These are phyloP conservation scores for Biston betularia DNA, from an alignment of 2,888 invertebrate species.

Conservation along the genomic window DNA sequence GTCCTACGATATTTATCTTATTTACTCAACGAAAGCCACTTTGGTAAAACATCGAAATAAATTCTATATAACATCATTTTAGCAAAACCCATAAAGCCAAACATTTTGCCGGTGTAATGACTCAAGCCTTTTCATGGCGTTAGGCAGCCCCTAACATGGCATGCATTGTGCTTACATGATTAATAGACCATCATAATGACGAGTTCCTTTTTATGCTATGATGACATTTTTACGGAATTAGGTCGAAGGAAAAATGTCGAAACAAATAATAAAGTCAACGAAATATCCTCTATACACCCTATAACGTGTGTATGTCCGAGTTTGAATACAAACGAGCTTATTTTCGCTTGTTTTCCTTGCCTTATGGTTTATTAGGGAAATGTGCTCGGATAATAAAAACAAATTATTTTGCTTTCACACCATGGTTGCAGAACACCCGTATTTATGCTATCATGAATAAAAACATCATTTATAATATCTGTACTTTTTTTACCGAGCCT, in stretches of 20 bases:
- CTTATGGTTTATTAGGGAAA: conserved; percentile 50
- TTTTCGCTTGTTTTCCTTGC: conserved; percentile 47
- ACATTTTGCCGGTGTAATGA: conserved; percentile 70
- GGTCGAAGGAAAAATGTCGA: conserved; percentile 59
- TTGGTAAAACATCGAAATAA: conserved; percentile 9
- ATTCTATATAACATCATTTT: conserved; percentile 33
- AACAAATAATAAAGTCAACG: conserved; percentile 44
- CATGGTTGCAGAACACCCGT: background rate
- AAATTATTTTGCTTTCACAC: conserved; percentile 38
- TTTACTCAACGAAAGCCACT: background rate
- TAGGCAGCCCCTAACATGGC: conserved; percentile 69
- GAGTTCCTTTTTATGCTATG: conserved; percentile 67
- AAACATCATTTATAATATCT: no score
- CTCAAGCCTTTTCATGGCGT: conserved; percentile 72
- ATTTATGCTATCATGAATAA: background rate
- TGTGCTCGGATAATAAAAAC: conserved; percentile 44
- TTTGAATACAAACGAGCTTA: conserved; percentile 61
- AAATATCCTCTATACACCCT: conserved; percentile 49
- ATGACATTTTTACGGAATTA: conserved; percentile 72
- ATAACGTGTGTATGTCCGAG: conserved; percentile 46
- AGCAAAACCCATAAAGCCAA: conserved; percentile 61
- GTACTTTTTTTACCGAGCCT: no score
- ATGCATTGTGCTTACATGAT: conserved; percentile 80
- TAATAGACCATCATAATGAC: conserved; percentile 79
- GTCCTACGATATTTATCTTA: background rate